Evolutionary conservation across 2,797 vertebrate species (phyloP), one percentile per base, ranked within the genome.

Genomic region (Pseudomugil gertrudae): DNA sequence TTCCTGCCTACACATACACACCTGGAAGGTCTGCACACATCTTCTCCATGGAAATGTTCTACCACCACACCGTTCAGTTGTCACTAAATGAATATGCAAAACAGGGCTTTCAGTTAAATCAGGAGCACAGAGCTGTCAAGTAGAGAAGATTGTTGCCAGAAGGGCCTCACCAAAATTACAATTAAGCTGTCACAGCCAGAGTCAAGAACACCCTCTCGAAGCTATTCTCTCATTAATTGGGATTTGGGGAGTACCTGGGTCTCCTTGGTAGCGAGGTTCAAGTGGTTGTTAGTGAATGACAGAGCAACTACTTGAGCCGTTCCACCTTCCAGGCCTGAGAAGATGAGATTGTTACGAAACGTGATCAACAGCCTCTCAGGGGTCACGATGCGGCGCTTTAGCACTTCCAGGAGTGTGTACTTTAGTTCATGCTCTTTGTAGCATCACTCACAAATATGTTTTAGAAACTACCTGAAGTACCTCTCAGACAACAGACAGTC

Each of bases 221-320:
- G 86, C 88, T 86, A 88, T 91, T 93, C 90, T 90, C 91, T 92
- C 91, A 92, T 94, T 94, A 94, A 93, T 91, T 90, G 90, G 89
- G 92, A 91, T 93, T 93, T 90, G 84, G 92, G 92, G 93, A 93
- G 91, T 88, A 90, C 91, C 89, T 90, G 86, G 86, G 89, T 92
- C 90, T 90, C 88, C 87, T 88, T 89, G 87, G 90, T 80, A 84
- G 87, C 79, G 57, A 76, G 90, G 92, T 93, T 94, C 91, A 93
- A 94, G 93, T 92, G 90, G 85, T 87, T 92, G 87, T 92, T 88
- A 90, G 88, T 84, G 92, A 92, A 92, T 81, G 87, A 90, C 90
- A 87, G 90, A 91, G 87, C 78, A 74, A 89, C 89, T 90, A 86
- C 83, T 89, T 50, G 68, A 88, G 79, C 74, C 70, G 63, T 83